These are phyloP conservation scores for Chaetogeoica ovagalla DNA, from an alignment of 2,888 invertebrate genomes.

Conservation along the genomic window DNA sequence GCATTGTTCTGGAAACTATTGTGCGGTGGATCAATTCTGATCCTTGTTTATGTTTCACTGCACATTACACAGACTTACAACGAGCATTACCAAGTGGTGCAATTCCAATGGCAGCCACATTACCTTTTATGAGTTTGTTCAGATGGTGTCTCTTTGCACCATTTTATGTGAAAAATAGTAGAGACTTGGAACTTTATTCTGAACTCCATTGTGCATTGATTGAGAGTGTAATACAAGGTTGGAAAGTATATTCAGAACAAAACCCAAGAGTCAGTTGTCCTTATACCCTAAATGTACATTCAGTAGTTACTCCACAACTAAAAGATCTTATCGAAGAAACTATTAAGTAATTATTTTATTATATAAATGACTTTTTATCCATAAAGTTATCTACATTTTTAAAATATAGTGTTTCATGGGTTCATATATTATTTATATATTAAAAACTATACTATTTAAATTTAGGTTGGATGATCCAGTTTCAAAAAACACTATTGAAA, in stretches of 20 bases:
- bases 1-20: slow-evolving; percentile 68
- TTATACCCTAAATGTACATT: slow-evolving; percentile 62
- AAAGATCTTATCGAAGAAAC: slow-evolving; percentile 63
- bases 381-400: too few species aligned
- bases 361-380: neutral
- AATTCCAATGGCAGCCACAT: slow-evolving; percentile 81
- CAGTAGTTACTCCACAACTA: slow-evolving; percentile 69
- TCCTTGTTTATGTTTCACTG: slow-evolving; percentile 70
- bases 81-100: slow-evolving; percentile 74
- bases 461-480: slow-evolving; percentile 19
- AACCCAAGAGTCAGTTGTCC: slow-evolving; percentile 50
- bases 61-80: slow-evolving; percentile 65
- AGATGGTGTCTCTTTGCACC: slow-evolving; percentile 76
- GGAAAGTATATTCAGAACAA: slow-evolving; percentile 56
- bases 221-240: slow-evolving; percentile 67
- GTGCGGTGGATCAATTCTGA: slow-evolving; percentile 73
- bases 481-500: slow-evolving; percentile 57
- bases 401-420: too few species aligned
- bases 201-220: slow-evolving; percentile 71
- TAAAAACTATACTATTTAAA: neutral
- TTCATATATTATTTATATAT: neutral
- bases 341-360: slow-evolving; percentile 57
- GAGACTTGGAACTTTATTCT: slow-evolving; percentile 63
- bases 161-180: slow-evolving; percentile 60
- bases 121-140: slow-evolving; percentile 78